Base-by-base conservation (phyloP, 2,797 vertebrate species). In the Fistularia tabacaria region DNA sequence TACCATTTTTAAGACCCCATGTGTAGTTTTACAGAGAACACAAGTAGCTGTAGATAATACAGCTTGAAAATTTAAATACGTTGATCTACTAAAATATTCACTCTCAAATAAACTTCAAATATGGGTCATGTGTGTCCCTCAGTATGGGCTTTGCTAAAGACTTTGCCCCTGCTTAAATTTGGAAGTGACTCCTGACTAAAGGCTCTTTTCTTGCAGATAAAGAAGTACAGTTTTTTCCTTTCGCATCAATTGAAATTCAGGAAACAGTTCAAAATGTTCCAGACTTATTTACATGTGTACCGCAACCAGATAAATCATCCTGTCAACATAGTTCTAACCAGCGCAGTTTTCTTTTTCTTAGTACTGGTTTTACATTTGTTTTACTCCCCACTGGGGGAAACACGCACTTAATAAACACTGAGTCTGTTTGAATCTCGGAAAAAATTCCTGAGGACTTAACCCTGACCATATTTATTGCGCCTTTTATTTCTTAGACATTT, bases 141-240 rank as follows among this genome's bases (percentile, higher is more conserved):
- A 47, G 50, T 15, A 8, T 36, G 38, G 42, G 38, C n/a, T n/a
- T n/a, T n/a, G n/a, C n/a, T n/a, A n/a, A n/a, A n/a, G n/a, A n/a
- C n/a, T n/a, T n/a, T n/a, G n/a, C 63, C 68, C 25, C 57, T 64
- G 51, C 36, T 71, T 63, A 38, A 59, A 50, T 44, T 52, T 39
- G 56, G 14, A 7, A 54, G 12, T 11, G 8, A 54, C 7, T 49
- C 10, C 48, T 46, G 9, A 57, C 47, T 49, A 25, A 9, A 68
- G 13, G 13, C 12, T 49, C 36, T 57, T 14, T n/a, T 25, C 25
- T 25, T 25, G 25, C 25, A 5, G 25, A 5, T 25, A 25, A 50
- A 64, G 59, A 52, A 52, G 12, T 53, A 59, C 46, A 65, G 54
- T 14, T 66, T 40, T 73, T 77, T 59, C 58, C 51, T 74, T 70